phyloP scores from a whole-genome alignment of 2,113 vertebrate genomes.

The Alectura lathami region DNA sequence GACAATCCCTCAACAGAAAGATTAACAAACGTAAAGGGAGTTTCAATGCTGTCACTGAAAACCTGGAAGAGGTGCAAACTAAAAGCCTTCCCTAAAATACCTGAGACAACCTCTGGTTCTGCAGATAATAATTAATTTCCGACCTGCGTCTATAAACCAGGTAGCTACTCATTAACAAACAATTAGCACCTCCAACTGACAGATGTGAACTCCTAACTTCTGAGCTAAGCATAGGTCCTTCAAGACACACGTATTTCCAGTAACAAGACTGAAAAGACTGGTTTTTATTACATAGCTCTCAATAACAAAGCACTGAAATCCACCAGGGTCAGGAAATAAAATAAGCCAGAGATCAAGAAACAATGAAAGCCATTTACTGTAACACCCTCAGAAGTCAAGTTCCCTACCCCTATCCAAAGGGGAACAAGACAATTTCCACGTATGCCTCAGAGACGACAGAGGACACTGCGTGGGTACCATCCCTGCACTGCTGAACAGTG shows the following conservation, averaged over 20 bases:
- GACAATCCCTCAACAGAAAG: not conserved
- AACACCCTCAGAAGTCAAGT: not conserved
- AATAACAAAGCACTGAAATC: not conserved
- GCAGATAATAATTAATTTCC: not conserved
- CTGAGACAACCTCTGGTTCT: not conserved
- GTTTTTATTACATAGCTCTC: not conserved
- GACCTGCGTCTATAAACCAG: not conserved
- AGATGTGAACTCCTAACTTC: not conserved
- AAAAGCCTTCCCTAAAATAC: not conserved
- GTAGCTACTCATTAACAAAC: not conserved
- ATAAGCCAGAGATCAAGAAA: not conserved
- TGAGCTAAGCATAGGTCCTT: not conserved
- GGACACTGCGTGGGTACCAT: not conserved
- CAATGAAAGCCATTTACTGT: not conserved
- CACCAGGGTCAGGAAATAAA: not conserved
- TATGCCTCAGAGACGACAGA: not conserved
- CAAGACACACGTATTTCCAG: not conserved
- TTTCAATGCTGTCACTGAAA: not conserved
- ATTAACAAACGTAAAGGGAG: not conserved
- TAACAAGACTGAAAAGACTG: not conserved
- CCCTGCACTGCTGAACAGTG: not conserved
- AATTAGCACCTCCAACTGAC: not conserved
- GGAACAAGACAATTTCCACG: not conserved
- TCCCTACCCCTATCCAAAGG: not conserved
- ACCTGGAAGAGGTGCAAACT: not conserved